Conservation (phyloP, 2,113 vertebrate genomes). For the Laticauda colubrina region DNA sequence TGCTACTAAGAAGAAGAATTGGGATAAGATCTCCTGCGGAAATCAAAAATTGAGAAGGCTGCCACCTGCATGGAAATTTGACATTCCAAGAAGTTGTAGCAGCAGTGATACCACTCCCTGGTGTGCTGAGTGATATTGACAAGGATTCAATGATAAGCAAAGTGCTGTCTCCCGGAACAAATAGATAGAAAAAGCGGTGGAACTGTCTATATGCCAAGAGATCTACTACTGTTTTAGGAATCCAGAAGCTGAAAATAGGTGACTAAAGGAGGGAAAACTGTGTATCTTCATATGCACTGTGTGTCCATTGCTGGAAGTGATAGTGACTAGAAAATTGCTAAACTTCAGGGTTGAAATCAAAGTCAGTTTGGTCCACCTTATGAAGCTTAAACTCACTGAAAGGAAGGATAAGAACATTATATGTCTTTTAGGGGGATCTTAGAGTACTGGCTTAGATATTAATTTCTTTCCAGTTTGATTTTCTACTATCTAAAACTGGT, state of each 20-base stretch:
- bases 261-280: background rate
- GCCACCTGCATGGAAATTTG: background rate
- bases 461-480: background rate
- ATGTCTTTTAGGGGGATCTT: background rate
- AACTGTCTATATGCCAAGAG: background rate
- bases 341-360: background rate
- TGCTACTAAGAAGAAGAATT: background rate
- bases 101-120: background rate
- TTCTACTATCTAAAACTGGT: background rate
- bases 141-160: background rate
- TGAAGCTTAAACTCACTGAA: background rate
- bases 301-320: background rate
- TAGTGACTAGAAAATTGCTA: background rate
- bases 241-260: background rate
- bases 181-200: background rate
- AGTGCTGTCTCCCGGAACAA: background rate
- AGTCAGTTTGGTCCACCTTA: background rate
- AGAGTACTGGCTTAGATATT: background rate
- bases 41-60: background rate
- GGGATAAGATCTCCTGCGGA: background rate
- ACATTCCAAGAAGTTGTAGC: background rate
- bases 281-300: background rate
- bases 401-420: background rate
- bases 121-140: background rate
- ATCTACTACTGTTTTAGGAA: background rate